Evolutionary conservation across 2,113 vertebrate genomes (phyloP).

Genomic region (Syngnathus typhle): DNA sequence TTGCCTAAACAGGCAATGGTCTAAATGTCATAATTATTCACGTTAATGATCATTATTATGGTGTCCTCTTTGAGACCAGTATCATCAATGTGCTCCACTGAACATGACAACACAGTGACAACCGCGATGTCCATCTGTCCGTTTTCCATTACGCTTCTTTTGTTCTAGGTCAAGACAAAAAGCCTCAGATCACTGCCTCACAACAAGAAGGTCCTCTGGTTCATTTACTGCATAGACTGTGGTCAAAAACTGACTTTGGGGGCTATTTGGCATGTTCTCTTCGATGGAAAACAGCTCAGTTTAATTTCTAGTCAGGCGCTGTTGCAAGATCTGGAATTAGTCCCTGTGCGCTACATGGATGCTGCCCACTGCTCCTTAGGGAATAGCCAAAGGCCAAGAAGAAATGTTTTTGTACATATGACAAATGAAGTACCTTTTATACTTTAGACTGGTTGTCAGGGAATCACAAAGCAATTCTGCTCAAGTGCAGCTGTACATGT

Average conservation of each 20-base stretch:
- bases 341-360: neutral
- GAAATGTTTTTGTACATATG: neutral
- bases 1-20: neutral
- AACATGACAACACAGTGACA: neutral
- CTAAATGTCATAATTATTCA: conserved; percentile 22
- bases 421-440: neutral
- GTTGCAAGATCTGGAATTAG: neutral
- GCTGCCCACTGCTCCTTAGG: neutral
- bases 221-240: neutral
- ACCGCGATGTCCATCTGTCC: neutral
- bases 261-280: neutral
- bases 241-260: neutral
- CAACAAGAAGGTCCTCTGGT: neutral
- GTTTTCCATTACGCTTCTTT: neutral
- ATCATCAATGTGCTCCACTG: neutral
- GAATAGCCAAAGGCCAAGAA: neutral
- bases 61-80: neutral
- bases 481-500: too few relatives aligned
- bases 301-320: neutral
- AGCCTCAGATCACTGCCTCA: neutral
- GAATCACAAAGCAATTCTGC: neutral
- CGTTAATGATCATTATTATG: conserved; percentile 3
- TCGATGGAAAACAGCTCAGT: neutral
- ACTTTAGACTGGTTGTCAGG: neutral
- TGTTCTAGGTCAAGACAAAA: neutral